phyloP scores from a whole-genome alignment of 2,888 invertebrate genomes.

The Chouioia cunea region DNA sequence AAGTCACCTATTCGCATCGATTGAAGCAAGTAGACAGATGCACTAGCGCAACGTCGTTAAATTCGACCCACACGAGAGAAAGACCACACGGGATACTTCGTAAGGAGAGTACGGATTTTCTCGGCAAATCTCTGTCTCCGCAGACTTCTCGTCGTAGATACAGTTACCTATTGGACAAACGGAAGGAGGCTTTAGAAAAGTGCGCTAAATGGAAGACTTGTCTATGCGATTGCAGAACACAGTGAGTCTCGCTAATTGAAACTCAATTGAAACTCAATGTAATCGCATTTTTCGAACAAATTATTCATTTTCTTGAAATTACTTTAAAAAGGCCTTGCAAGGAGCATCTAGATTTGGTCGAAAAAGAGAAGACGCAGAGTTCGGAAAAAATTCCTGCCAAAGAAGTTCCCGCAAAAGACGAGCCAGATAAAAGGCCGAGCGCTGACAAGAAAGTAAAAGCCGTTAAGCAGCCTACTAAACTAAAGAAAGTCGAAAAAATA shows the following conservation, averaged over 20 bases:
- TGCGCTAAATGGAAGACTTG: slow-evolving; percentile 16
- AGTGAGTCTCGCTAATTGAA: slow-evolving; percentile 8
- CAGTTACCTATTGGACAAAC: not conserved
- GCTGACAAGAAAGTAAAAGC: not conserved
- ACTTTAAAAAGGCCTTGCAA: too few species aligned
- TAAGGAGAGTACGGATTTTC: slow-evolving; percentile 21
- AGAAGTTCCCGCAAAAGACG: not conserved
- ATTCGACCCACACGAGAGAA: not conserved
- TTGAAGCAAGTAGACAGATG: slow-evolving; percentile 25
- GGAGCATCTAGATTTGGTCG: too few species aligned
- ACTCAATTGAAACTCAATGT: too few species aligned
- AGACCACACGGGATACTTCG: slow-evolving; percentile 32
- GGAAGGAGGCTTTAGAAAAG: slow-evolving; percentile 22
- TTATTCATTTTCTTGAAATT: too few species aligned
- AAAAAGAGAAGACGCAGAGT: not conserved
- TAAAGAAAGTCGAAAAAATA: slow-evolving; percentile 1
- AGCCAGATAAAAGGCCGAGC: not conserved
- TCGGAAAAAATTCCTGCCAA: not conserved
- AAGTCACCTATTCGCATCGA: slow-evolving; percentile 25
- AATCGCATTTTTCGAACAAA: too few species aligned
- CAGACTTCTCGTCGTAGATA: not conserved
- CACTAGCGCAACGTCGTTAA: slow-evolving; percentile 21
- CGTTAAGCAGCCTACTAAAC: not conserved
- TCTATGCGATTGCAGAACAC: slow-evolving; percentile 5
- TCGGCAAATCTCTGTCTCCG: not conserved